These are phyloP conservation scores for Halcyon smyrnensis DNA, from an alignment of 2,797 vertebrate species.

Conservation along the genomic window DNA sequence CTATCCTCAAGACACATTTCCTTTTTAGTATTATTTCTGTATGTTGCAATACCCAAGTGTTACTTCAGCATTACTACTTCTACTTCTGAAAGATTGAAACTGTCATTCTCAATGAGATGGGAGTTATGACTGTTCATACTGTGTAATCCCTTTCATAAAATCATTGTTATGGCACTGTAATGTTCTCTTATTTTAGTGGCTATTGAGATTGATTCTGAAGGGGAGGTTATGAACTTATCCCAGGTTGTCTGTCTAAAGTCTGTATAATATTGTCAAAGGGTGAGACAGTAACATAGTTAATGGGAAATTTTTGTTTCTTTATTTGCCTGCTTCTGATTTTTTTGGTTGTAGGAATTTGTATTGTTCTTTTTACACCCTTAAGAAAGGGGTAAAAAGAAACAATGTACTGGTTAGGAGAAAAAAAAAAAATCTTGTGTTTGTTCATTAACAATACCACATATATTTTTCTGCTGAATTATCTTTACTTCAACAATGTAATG, in stretches of 20 bases:
- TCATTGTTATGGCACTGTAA: not conserved
- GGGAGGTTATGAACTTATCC: not conserved
- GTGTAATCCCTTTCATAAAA: conserved; percentile 1
- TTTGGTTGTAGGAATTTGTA: not conserved
- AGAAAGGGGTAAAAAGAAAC: not conserved
- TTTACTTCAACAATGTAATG: not conserved
- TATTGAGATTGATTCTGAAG: not conserved
- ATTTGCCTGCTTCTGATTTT: not conserved
- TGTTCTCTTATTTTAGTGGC: not conserved
- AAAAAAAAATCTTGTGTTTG: not conserved
- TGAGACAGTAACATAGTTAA: not conserved
- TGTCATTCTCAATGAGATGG: not conserved
- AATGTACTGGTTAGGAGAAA: not conserved
- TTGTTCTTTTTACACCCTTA: not conserved
- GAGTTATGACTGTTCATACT: not conserved
- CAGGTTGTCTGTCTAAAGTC: not conserved
- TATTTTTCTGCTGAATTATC: conserved; percentile 23
- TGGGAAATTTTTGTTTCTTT: conserved; percentile 1
- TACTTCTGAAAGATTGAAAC: not conserved
- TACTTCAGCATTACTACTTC: not conserved
- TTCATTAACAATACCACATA: not conserved
- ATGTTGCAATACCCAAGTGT: not conserved
- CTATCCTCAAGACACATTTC: not conserved
- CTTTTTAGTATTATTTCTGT: not conserved
- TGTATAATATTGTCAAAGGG: not conserved